Conservation (phyloP, 2,888 invertebrate species). For the Tenthredo scrophulariae region DNA sequence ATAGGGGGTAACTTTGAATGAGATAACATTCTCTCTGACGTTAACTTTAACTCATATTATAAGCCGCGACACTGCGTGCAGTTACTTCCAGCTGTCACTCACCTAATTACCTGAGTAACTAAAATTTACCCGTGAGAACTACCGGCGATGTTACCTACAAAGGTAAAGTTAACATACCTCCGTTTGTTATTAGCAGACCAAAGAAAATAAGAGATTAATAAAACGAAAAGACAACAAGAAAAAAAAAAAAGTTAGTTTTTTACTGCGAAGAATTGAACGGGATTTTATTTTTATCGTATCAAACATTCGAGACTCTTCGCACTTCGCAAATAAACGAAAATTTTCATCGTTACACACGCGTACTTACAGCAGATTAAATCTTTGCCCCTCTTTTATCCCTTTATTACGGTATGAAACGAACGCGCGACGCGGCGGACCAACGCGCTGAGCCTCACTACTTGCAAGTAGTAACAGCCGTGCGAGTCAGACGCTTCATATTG, state of each 20-base stretch:
- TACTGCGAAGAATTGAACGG: not conserved
- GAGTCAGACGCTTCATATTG: constrained; percentile 1
- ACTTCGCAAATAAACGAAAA: not conserved
- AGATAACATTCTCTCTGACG: constrained; percentile 35
- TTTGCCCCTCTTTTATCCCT: not conserved
- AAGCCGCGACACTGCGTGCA: not conserved
- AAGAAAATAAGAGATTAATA: not conserved
- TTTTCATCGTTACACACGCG: not conserved
- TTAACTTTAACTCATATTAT: not conserved
- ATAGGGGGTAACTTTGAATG: constrained; percentile 22
- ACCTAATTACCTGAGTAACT: not conserved
- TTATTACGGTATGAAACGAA: not conserved
- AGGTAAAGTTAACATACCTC: not conserved
- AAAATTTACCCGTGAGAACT: not conserved
- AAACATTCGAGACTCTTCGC: not conserved
- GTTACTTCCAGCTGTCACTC: not conserved
- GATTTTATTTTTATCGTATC: not conserved
- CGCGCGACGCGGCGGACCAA: not conserved
- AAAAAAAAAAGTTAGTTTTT: not conserved
- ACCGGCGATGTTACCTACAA: not conserved
- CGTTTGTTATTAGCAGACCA: not conserved
- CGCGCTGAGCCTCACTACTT: not conserved
- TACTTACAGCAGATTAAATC: not conserved
- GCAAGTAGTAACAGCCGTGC: constrained; percentile 22
- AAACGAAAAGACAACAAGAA: not conserved